Percentiles rank a stretch among this genome's conserved stretches.
These are phyloP conservation scores for Silurus lanzhouensis DNA, from an alignment of 2,797 vertebrate genomes.

Conservation along the genomic window DNA sequence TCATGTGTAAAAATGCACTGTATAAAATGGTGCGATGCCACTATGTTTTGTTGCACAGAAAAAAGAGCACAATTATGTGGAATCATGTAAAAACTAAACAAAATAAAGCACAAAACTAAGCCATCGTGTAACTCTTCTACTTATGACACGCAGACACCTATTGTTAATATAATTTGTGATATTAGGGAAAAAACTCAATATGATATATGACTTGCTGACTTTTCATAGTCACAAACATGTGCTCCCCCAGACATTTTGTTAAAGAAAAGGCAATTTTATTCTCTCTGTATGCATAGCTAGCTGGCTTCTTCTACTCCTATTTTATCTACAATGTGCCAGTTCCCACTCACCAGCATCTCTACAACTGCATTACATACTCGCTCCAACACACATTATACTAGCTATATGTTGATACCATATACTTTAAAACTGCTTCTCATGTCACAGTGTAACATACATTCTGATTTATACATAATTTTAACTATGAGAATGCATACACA, in stretches of 20 bases:
- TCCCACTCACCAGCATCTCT: neutral
- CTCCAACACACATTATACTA: no score
- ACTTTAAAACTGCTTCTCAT: no score
- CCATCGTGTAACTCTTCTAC: neutral
- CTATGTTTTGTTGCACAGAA: no score
- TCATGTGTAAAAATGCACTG: neutral
- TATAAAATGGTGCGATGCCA: neutral
- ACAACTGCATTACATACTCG: neutral
- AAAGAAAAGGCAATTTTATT: neutral
- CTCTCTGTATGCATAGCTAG: no score
- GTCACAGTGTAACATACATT: no score
- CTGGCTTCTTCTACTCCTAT: neutral
- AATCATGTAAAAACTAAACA: neutral
- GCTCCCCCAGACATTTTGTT: neutral
- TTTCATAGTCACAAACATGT: neutral
- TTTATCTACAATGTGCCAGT: constrained; percentile 3
- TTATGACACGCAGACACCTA: neutral
- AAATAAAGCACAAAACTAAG: neutral
- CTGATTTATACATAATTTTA: no score
- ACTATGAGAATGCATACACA: no score
- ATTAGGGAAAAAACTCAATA: neutral
- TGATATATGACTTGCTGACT: neutral
- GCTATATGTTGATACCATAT: no score
- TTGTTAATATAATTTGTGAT: neutral
- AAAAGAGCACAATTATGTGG: no score